Evolutionary conservation across 1,140 invertebrate genomes (phyloP), one percentile per base, ranked within the genome.

Genomic region (Drosophila baimaii): DNA sequence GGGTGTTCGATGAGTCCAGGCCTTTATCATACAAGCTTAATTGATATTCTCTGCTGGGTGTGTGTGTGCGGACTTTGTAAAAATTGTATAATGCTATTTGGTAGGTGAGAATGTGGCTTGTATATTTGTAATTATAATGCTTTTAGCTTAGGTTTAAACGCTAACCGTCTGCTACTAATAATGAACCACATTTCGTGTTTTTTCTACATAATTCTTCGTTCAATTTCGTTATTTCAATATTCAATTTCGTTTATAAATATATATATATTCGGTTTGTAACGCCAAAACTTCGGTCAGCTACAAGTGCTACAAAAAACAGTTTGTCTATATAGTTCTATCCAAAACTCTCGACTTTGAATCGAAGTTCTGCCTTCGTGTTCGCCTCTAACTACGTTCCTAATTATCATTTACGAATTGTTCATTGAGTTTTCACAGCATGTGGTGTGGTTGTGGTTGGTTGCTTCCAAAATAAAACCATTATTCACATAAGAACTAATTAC

Each of bases 361-460:
- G 31, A 69, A 31, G n/a, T n/a, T n/a, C n/a, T 21, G 37, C 59
- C 55, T 58, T 35, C 25, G 9, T 74, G 9, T 74, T 70, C 66
- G 29, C 3, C 33, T 33, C 49, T 52, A 51, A 15, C 58, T 59
- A 65, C 21, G 49, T 63, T 77, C 54, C 61, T 78, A 75, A 23
- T 35, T 64, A 64, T 57, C 19, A 25, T 41, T 66, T 65, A 43
- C 47, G 46, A 61, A 56, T 73, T 63, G 39, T 70, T 69, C 62
- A 51, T 66, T 59, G 69, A 88, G 81, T 89, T 89, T 89, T 89
- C 84, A 89, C 84, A 89, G 80, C 62, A 61, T 47, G 55, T 84
- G 77, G 84, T 81, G 79, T 86, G 84, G 76, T 61, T 82, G 75
- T 58, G 51, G 19, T 33, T 41, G 41, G 47, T 65, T 37, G 27